Evolutionary conservation across 2,888 invertebrate species (phyloP), one percentile per base, ranked within the genome.

Genomic region (Odontocerum albicorne): DNA sequence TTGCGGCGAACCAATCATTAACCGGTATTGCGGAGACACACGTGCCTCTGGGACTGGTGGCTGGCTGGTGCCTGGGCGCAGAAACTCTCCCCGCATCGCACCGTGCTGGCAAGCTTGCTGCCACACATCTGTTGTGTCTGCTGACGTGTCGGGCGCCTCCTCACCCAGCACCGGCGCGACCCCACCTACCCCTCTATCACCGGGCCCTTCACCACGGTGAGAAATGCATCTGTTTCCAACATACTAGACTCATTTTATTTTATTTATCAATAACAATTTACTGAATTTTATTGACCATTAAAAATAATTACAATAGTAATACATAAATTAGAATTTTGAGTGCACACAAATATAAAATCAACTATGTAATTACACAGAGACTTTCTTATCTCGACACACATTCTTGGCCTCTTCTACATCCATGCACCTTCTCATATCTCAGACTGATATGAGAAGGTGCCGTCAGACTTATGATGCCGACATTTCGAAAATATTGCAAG

Each of bases 61-160:
- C 94, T 38, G 92, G 96, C 13, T 97, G 96, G 96, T 92, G 96
- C 69, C 92, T 96, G 71, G 92, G 94, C 69, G 93, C 93, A 1
- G 79, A 93, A 47, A 80, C 84, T n/a, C 72, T 94, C 62, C 85
- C 90, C 39, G 68, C 77, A 8, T 82, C 84, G 33, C 93, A 86
- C 72, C 88, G 82, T 64, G 75, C 80, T 55, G 96, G 96, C 49
- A 94, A 93, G 72, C 72, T 96, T 55, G 84, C 87, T 65, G 96
- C 96, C 0, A 83, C 93, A 65, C 87, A 92, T 64, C 73, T 97
- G 62, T 81, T 97, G 57, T 95, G 96, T 74, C 89, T 91, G 49
- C 82, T 96, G 57, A 88, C 92, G 54, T 83, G 89, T 40, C 86
- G 90, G 70, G 90, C 92, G 67, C 84, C 90, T 42, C 79, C 81